phyloP scores from a whole-genome alignment of 2,113 vertebrate genomes.

The Charadrius vociferus region DNA sequence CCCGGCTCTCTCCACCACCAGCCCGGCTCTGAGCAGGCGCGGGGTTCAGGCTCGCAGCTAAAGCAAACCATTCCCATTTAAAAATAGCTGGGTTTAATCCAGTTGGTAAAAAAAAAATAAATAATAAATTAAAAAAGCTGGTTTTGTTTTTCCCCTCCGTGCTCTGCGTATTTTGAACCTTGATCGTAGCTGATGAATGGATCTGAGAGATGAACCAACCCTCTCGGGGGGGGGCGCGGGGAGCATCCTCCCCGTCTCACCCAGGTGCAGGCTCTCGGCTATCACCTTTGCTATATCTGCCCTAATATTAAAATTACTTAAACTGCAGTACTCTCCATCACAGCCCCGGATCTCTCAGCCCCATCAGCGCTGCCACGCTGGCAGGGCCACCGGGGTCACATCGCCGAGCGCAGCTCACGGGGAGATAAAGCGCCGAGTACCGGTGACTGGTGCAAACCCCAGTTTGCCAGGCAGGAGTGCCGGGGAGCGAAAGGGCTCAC shows the following conservation, averaged over 20 bases:
- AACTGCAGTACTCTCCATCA: background rate
- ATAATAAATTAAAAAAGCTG: background rate
- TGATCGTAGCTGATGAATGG: background rate
- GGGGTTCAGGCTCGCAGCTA: background rate
- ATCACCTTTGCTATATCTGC: accelerated
- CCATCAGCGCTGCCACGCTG: background rate
- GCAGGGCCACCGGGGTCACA: background rate
- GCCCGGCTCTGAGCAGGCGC: background rate
- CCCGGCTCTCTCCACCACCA: background rate
- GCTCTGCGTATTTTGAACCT: background rate
- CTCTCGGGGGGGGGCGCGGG: accelerated
- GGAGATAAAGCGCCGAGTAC: background rate
- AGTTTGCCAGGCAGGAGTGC: too few relatives aligned
- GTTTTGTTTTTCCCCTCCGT: background rate
- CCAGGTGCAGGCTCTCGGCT: background rate
- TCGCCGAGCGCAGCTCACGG: accelerated
- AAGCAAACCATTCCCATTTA: background rate
- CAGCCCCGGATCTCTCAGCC: accelerated
- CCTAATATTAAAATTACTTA: accelerated
- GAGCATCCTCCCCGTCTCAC: background rate
- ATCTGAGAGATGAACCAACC: background rate
- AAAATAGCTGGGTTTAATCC: background rate
- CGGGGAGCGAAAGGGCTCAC: background rate
- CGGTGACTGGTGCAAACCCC: background rate
- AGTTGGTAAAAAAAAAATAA: too few relatives aligned